Evolutionary conservation across 2,888 invertebrate genomes (phyloP).

Genomic region (Chouioia cunea): DNA sequence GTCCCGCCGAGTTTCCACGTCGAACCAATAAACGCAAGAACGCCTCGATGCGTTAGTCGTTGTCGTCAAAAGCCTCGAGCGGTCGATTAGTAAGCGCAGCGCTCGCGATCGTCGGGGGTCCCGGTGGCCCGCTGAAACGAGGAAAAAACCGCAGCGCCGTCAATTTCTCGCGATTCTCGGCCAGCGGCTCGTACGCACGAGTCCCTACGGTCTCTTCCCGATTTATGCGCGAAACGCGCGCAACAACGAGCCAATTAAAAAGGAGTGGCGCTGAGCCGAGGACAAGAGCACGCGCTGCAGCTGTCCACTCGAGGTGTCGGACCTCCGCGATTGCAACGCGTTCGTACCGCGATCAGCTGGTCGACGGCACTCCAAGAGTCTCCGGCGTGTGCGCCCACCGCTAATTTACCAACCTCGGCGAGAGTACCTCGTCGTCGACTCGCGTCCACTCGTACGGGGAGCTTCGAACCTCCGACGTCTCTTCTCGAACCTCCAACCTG

Average conservation of each 20-base stretch:
- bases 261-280: slow-evolving; percentile 16
- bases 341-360: no score
- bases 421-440: no score
- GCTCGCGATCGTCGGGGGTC: slow-evolving; percentile 2
- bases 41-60: not conserved
- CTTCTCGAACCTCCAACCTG: no score
- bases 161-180: slow-evolving; percentile 34
- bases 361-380: slow-evolving; percentile 34
- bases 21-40: not conserved
- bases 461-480: no score
- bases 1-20: not conserved
- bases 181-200: slow-evolving; percentile 33
- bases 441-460: no score
- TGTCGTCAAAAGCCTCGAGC: slow-evolving; percentile 17
- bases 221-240: not conserved
- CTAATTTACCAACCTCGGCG: no score
- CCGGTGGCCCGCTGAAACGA: slow-evolving; percentile 40
- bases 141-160: not conserved
- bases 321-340: no score
- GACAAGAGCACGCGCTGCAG: not conserved
- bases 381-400: no score
- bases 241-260: slow-evolving; percentile 43
- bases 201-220: slow-evolving; percentile 24
- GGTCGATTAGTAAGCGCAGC: not conserved
- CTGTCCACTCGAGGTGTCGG: slow-evolving; percentile 28